Percentiles rank a stretch among this genome's conserved stretches.
These are phyloP conservation scores for Equus przewalskii DNA, from an alignment of 2,113 vertebrate genomes.

Conservation along the genomic window DNA sequence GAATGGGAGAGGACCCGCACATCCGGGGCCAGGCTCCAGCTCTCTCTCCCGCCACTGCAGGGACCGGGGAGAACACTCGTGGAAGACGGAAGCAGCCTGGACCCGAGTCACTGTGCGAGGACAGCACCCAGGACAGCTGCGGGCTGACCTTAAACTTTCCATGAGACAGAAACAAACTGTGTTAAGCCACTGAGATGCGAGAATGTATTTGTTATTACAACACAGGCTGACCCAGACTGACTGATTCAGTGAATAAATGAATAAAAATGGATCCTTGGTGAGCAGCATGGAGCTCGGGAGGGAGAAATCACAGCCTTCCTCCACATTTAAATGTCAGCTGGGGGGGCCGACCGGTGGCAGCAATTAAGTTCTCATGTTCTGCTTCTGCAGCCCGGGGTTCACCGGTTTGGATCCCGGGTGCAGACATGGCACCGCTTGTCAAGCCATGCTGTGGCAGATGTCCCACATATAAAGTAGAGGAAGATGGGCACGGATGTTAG, in stretches of 20 bases:
- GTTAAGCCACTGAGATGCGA: neutral
- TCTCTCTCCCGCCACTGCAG: too few species aligned
- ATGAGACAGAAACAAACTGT: fast-evolving
- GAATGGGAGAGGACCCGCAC: fast-evolving
- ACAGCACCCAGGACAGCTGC: fast-evolving
- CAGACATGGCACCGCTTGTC: too few species aligned
- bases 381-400: too few species aligned
- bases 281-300: neutral
- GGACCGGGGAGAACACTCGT: fast-evolving
- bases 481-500: too few species aligned
- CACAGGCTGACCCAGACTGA: fast-evolving
- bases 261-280: neutral
- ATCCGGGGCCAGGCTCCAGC: fast-evolving
- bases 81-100: neutral
- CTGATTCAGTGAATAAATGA: fast-evolving
- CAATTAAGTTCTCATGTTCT: too few species aligned
- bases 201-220: fast-evolving
- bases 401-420: too few species aligned
- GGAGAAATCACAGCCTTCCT: neutral
- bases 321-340: neutral
- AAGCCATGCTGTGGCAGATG: too few species aligned
- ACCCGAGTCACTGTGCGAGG: neutral
- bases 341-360: too few species aligned
- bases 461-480: too few species aligned
- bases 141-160: fast-evolving